Base-by-base conservation (phyloP, 2,113 vertebrate species). In the Eudyptes chrysolophus region DNA sequence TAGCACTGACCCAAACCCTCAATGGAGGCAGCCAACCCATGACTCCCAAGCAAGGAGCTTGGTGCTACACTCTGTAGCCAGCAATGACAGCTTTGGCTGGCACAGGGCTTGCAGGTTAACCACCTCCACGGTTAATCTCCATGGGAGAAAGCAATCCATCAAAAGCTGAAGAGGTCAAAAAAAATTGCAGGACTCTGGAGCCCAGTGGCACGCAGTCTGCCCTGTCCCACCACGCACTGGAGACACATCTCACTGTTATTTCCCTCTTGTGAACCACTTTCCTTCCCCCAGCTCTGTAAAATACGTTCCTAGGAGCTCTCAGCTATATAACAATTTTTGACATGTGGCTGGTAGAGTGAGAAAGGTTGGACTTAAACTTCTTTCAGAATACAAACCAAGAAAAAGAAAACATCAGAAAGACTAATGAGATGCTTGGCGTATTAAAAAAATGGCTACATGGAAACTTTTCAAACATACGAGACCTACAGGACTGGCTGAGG, bases 401-500 rank as follows among this genome's bases (percentile, higher is more conserved):
- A 9, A 60, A 76, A 36, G 42, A 68, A 42, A 3, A 70, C 30
- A 92, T 92, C 46, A 83, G 61, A 91, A 97, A 97, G 89, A 89
- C 69, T 89, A 87, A 91, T 79, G 77, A 95, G 81, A 94, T 0
- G 0, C 32, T 91, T 57, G 65, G n/a, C 6, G 2, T 51, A 78
- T 74, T 92, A 94, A 94, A 92, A 38, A 68, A 94, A 92, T 12
- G 52, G 81, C 22, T 94, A 70, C 13, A 3, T 79, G 91, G 94
- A 92, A 96, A 89, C 65, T 49, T 96, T 79, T 95, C 89, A 89
- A 85, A 82, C 18, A 22, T 25, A 52, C 1, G 5, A 91, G 84
- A 92, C 82, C 69, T 91, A 95, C 84, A 87, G 77, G 77, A 95
- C 77, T 83, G 84, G 81, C 77, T 95, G 86, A 90, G 89, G 57